Conservation (phyloP, 2,888 invertebrate species). For the Dryococelus australis region DNA sequence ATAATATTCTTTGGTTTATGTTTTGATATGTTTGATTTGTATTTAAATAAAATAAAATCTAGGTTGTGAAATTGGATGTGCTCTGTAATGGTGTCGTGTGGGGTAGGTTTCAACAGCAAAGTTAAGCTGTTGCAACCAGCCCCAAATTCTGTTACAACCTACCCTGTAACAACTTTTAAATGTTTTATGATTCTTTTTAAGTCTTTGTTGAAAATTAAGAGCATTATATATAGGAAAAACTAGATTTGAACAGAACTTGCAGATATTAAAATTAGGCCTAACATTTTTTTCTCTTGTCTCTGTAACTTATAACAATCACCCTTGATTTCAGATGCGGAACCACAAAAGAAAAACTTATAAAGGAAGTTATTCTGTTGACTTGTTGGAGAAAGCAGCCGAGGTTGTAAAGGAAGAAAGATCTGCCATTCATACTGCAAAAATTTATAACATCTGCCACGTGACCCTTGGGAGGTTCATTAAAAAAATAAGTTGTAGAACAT, state of each 20-base stretch:
- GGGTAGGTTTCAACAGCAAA: slow-evolving; percentile 22
- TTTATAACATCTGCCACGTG: not conserved
- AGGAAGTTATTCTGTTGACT: not conserved
- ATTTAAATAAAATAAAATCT: not conserved
- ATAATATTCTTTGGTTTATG: not conserved
- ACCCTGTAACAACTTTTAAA: not conserved
- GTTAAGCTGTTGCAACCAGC: not conserved
- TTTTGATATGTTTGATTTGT: not conserved
- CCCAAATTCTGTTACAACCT: not conserved
- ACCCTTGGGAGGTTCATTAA: slow-evolving; percentile 3
- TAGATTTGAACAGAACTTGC: too few relatives aligned
- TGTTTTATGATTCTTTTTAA: too few relatives aligned
- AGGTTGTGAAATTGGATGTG: not conserved
- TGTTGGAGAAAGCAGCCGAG: too few relatives aligned
- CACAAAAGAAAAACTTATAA: not conserved
- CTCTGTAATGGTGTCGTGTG: not conserved
- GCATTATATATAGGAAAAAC: too few relatives aligned
- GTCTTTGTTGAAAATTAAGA: too few relatives aligned
- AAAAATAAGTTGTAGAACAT: slow-evolving; percentile 7
- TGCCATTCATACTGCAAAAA: too few relatives aligned
- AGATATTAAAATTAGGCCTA: too few relatives aligned
- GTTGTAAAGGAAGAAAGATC: too few relatives aligned
- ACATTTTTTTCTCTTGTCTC: too few relatives aligned
- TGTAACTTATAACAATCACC: too few relatives aligned
- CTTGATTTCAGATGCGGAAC: too few relatives aligned